Evolutionary conservation across 2,113 vertebrate species (phyloP).

Genomic region (Xenus cinereus): DNA sequence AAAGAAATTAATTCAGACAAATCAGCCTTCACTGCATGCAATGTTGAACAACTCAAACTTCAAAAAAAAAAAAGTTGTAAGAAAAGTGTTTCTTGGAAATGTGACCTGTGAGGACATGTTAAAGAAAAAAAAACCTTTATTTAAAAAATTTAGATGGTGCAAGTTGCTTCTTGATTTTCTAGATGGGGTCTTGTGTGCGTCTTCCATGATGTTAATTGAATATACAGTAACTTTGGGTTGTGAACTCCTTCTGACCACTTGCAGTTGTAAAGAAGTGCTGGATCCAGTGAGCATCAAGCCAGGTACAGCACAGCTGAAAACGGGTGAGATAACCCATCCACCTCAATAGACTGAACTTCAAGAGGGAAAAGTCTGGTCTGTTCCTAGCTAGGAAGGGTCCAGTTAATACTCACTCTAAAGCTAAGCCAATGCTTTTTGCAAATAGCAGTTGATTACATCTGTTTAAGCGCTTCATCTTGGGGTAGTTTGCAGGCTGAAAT

Average conservation of each 20-base stretch:
- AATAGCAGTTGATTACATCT: not conserved
- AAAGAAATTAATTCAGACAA: not conserved
- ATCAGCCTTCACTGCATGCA: not conserved
- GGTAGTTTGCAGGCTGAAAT: not conserved
- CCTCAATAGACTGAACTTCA: not conserved
- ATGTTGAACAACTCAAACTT: not conserved
- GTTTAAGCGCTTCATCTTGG: not conserved
- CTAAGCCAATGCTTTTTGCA: not conserved
- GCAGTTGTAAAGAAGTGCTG: not conserved
- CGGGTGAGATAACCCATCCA: not conserved
- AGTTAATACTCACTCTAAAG: not conserved
- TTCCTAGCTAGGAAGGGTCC: not conserved
- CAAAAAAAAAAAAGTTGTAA: not conserved
- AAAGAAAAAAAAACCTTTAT: not conserved
- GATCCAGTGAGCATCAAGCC: not conserved
- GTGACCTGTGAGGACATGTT: not conserved
- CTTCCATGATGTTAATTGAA: not conserved
- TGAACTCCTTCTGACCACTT: not conserved
- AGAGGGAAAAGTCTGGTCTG: not conserved
- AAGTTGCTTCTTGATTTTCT: not conserved
- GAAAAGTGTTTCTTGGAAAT: not conserved
- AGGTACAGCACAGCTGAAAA: not conserved
- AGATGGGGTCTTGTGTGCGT: not conserved
- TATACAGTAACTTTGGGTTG: not conserved
- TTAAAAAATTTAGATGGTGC: not conserved